A percentile compares a stretch with the other conserved stretches of the same genome.
Evolutionary conservation across 1,140 invertebrate genomes (phyloP).

Genomic region (Belonocnema kinseyi): DNA sequence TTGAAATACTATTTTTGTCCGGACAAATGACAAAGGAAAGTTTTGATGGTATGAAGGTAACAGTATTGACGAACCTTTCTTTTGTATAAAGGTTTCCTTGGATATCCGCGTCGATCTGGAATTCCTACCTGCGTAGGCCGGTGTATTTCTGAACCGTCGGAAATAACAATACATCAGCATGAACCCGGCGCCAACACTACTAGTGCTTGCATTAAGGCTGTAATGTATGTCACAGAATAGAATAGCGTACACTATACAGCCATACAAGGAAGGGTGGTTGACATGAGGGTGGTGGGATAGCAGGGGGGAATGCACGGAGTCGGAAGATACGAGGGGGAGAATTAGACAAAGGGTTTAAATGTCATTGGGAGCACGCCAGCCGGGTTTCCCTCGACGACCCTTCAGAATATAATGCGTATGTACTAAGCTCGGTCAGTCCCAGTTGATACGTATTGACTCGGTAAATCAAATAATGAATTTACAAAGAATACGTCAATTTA

Average conservation of each 20-base stretch:
- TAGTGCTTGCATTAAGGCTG: slow-evolving; percentile 42
- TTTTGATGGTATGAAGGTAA: not conserved
- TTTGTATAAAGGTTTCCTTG: not conserved
- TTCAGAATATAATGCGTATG: slow-evolving; percentile 6
- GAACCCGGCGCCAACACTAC: slow-evolving; percentile 35
- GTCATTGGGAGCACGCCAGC: slow-evolving; percentile 50
- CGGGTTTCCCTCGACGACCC: slow-evolving; percentile 49
- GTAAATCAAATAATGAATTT: slow-evolving; percentile 5
- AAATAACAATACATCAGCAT: slow-evolving; percentile 47
- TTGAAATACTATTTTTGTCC: no score
- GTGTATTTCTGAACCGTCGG: slow-evolving; percentile 46
- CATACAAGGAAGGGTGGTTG: slow-evolving; percentile 43
- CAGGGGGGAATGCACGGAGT: slow-evolving; percentile 39
- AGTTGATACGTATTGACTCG: slow-evolving; percentile 55
- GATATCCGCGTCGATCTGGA: not conserved
- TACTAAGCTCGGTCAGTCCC: slow-evolving; percentile 47
- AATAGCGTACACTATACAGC: slow-evolving; percentile 41
- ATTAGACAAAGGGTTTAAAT: slow-evolving; percentile 65
- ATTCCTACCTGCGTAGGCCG: slow-evolving; percentile 36
- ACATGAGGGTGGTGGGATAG: slow-evolving; percentile 48
- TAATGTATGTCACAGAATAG: slow-evolving; percentile 49
- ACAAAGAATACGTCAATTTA: slow-evolving; percentile 4
- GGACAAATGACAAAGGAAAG: no score
- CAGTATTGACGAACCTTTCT: not conserved
- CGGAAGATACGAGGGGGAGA: slow-evolving; percentile 48